phyloP scores from a whole-genome alignment of 2,888 invertebrate species.

The Pristionchus fissidentatus region DNA sequence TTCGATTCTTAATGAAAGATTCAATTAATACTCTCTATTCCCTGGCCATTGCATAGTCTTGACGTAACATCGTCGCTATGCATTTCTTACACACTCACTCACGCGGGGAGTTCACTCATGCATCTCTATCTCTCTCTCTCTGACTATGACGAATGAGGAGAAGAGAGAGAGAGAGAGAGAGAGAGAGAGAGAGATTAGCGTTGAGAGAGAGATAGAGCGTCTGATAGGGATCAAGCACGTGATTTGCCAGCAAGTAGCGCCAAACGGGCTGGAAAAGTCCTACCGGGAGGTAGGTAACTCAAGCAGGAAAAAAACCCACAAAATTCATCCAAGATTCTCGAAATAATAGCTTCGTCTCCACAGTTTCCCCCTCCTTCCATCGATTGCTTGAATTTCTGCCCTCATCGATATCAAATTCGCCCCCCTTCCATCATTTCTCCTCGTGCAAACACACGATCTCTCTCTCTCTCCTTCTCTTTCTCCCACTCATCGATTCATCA shows the following conservation, averaged over 20 bases:
- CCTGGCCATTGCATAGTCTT: neutral
- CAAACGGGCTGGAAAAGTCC: too few species aligned
- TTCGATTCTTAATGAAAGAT: neutral
- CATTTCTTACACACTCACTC: neutral
- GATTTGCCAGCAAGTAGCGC: neutral
- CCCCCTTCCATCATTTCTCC: neutral
- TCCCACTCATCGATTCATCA: neutral
- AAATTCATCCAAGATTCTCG: too few species aligned
- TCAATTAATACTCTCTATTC: neutral
- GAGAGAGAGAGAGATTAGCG: neutral
- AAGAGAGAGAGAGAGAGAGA: neutral
- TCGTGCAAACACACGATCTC: neutral
- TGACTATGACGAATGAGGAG: constrained; percentile 11
- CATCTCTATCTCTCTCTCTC: neutral
- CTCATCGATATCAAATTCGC: constrained; percentile 26
- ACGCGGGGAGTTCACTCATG: too few species aligned
- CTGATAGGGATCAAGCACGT: neutral
- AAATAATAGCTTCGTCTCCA: too few species aligned
- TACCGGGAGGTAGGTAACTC: too few species aligned
- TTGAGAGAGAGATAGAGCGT: neutral
- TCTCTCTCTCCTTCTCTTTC: too few species aligned
- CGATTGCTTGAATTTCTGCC: neutral
- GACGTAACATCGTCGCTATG: neutral
- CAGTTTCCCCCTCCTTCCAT: neutral
- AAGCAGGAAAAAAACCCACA: too few species aligned